Evolutionary conservation across 2,888 invertebrate species (phyloP).

Genomic region (Platynereis dumerilii): DNA sequence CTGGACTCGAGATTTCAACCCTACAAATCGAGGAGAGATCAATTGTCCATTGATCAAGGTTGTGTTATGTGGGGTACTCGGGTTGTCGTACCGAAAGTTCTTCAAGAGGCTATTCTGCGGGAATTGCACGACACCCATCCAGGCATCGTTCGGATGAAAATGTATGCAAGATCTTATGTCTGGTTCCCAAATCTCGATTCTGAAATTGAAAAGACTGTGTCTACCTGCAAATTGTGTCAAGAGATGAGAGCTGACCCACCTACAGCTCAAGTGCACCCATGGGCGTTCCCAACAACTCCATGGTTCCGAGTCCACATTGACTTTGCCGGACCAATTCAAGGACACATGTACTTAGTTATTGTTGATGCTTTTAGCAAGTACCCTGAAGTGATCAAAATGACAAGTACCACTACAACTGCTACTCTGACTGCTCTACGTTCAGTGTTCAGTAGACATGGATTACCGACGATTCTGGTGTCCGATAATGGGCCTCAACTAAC

Average conservation of each 20-base stretch:
- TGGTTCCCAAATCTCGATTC: constrained; percentile 23
- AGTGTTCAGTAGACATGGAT: no score
- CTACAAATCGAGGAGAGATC: neutral
- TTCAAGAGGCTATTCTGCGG: constrained; percentile 24
- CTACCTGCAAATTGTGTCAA: constrained; percentile 23
- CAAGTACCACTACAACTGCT: no score
- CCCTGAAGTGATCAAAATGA: constrained; percentile 37
- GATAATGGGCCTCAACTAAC: no score
- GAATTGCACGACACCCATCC: constrained; percentile 38
- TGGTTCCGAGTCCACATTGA: constrained; percentile 37
- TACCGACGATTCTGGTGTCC: no score
- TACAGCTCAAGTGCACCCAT: constrained; percentile 40
- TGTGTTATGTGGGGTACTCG: constrained; percentile 33
- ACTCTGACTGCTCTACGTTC: no score
- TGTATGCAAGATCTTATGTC: constrained; percentile 7
- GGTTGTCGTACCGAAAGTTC: constrained; percentile 34
- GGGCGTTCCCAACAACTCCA: constrained; percentile 41
- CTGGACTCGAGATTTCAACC: no score
- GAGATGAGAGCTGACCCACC: constrained; percentile 25
- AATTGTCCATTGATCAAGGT: constrained; percentile 13
- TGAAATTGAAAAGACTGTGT: constrained; percentile 8
- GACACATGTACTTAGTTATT: no score
- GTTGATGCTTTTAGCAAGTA: no score
- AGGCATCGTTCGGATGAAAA: constrained; percentile 33
- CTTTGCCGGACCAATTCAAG: no score